phyloP scores from a whole-genome alignment of 2,888 invertebrate genomes.

The Catocala nupta region DNA sequence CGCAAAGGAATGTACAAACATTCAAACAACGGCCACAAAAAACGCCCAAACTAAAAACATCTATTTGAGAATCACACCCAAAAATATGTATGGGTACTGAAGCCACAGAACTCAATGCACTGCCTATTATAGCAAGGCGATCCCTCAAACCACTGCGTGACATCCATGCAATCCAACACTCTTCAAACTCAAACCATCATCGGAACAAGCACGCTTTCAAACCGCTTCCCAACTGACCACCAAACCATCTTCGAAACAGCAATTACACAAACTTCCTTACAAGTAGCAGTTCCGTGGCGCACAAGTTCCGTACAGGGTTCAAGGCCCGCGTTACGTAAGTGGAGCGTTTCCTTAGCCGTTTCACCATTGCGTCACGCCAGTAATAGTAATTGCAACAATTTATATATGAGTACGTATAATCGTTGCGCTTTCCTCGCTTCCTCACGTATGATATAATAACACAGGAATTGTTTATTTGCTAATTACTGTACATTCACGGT shows the following conservation, averaged over 20 bases:
- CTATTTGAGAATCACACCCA: too few relatives aligned
- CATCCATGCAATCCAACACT: too few relatives aligned
- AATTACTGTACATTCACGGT: too few relatives aligned
- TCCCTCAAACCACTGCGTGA: too few relatives aligned
- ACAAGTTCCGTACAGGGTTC: conserved; percentile 53
- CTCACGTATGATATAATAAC: conserved; percentile 47
- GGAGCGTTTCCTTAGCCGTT: conserved; percentile 52
- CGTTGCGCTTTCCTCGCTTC: conserved; percentile 43
- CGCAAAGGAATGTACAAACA: too few relatives aligned
- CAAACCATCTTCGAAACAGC: conserved; percentile 1
- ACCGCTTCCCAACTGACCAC: conserved; percentile 7
- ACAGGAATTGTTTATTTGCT: conserved; percentile 30
- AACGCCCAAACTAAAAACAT: too few relatives aligned
- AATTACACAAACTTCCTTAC: conserved; percentile 15
- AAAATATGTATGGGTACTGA: too few relatives aligned
- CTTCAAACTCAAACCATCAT: too few relatives aligned
- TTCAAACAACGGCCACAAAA: too few relatives aligned
- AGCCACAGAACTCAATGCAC: too few relatives aligned
- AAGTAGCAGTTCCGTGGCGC: conserved; percentile 6
- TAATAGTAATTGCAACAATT: conserved; percentile 50
- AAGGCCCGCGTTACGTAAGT: conserved; percentile 62
- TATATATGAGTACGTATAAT: conserved; percentile 43
- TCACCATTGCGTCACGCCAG: conserved; percentile 57
- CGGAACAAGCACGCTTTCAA: too few relatives aligned
- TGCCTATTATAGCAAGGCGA: too few relatives aligned